Evolutionary conservation across 2,888 invertebrate species (phyloP).

Genomic region (Iselma pallidipennis): DNA sequence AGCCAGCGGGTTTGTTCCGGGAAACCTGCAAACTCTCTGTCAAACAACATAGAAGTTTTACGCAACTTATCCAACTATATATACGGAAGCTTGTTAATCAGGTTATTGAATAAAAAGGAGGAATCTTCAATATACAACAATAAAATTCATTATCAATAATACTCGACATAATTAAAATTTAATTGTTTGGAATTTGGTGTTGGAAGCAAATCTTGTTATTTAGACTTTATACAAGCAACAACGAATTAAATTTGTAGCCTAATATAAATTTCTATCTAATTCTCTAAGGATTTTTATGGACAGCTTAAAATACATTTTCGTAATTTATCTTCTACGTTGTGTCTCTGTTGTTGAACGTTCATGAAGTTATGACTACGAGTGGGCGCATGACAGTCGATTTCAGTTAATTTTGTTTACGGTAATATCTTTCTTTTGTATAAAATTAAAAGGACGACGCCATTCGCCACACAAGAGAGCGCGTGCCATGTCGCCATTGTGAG

Average conservation of each 20-base stretch:
- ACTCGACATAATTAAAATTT: neutral
- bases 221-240: no score
- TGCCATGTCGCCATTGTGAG: neutral
- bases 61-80: neutral
- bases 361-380: no score
- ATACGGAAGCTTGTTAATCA: neutral
- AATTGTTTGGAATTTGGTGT: neutral
- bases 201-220: neutral
- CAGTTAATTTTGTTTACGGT: slow-evolving; percentile 18
- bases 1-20: neutral
- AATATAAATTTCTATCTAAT: no score
- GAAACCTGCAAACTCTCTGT: neutral
- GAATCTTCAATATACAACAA: neutral
- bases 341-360: no score
- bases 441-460: slow-evolving; percentile 7
- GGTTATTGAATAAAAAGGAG: neutral
- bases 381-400: slow-evolving; percentile 15
- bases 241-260: no score
- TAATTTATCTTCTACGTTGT: no score
- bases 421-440: slow-evolving; percentile 11
- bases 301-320: no score
- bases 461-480: neutral
- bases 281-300: no score
- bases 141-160: neutral
- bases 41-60: neutral